Evolutionary conservation across 64 coral and sea anemone species (phyloP).

Genomic region (Montipora capricornis): DNA sequence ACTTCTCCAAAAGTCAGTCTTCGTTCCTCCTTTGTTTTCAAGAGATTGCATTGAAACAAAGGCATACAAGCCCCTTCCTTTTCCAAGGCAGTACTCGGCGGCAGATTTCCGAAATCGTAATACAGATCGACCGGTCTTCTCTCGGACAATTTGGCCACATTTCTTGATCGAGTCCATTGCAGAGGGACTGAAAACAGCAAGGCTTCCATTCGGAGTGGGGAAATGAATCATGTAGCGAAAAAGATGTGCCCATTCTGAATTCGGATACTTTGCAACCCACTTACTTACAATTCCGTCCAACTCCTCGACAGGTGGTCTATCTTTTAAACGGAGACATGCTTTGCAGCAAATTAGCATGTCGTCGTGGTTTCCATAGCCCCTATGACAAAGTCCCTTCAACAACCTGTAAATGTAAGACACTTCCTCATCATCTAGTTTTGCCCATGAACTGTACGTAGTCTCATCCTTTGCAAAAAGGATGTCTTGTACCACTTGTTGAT

Average conservation of each 20-base stretch:
- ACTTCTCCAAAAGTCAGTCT: slow-evolving; percentile 64
- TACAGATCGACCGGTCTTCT: slow-evolving; percentile 9
- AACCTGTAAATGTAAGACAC: neutral
- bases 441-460: slow-evolving; percentile 37
- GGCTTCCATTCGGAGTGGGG: slow-evolving; percentile 20
- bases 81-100: slow-evolving; percentile 52
- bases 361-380: neutral
- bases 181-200: neutral
- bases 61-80: slow-evolving; percentile 31
- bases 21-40: neutral
- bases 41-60: neutral
- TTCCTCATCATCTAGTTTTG: neutral
- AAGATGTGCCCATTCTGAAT: slow-evolving; percentile 55
- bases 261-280: slow-evolving; percentile 37
- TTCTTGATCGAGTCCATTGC: slow-evolving; percentile 38
- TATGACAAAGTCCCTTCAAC: slow-evolving; percentile 1
- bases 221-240: slow-evolving; percentile 64
- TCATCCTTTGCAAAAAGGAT: slow-evolving; percentile 38
- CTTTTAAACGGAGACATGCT: slow-evolving; percentile 41
- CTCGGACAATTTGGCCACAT: slow-evolving; percentile 24
- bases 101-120: slow-evolving; percentile 32
- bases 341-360: slow-evolving; percentile 59
- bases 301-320: slow-evolving; percentile 27
- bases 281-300: slow-evolving; percentile 1
- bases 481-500: slow-evolving; percentile 49